Evolutionary conservation across 2,888 invertebrate species (phyloP), one percentile per base, ranked within the genome.

Genomic region (Aphidius colemani): DNA sequence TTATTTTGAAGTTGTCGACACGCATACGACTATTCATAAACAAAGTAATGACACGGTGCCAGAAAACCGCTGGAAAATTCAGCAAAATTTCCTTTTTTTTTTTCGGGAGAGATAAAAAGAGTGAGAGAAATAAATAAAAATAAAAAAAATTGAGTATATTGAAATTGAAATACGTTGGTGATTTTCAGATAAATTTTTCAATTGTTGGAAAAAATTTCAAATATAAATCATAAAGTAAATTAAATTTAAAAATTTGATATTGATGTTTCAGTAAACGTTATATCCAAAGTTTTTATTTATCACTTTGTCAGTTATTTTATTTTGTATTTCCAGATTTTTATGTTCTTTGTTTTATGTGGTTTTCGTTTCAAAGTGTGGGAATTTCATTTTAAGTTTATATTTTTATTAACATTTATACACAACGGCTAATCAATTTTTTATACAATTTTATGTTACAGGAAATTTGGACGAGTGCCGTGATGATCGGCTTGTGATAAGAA

Each of bases 401-500:
- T 18, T 18, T 18, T 18, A 18, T 18, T 18, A 18, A 18, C 13
- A 18, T 18, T 18, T 18, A 18, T 18, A 1, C 13, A 18, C 13
- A 18, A 18, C 1, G 2, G 5, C 0, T 30, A 30, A 30, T n/a
- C n/a, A 41, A 13, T 45, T 7, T 49, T n/a, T 8, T 30, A 13
- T 7, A 18, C 48, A 41, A 66, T 60, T 69, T 59, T 73, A 11
- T 77, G 76, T 81, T 81, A 30, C 79, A 81, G 81, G 75, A 60
- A 65, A 66, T 53, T 67, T 72, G 67, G 74, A 76, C 70, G 74
- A 75, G 65, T 69, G 67, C 61, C 72, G 73, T 70, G 74, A 73
- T 69, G 73, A 76, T 71, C 76, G 76, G 74, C 69, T 78, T 79
- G 80, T 81, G 80, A 80, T 81, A 80, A 80, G 79, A 75, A 74